These are phyloP conservation scores for Porites rus DNA, from an alignment of 92 coral and sea anemone species.

Conservation along the genomic window DNA sequence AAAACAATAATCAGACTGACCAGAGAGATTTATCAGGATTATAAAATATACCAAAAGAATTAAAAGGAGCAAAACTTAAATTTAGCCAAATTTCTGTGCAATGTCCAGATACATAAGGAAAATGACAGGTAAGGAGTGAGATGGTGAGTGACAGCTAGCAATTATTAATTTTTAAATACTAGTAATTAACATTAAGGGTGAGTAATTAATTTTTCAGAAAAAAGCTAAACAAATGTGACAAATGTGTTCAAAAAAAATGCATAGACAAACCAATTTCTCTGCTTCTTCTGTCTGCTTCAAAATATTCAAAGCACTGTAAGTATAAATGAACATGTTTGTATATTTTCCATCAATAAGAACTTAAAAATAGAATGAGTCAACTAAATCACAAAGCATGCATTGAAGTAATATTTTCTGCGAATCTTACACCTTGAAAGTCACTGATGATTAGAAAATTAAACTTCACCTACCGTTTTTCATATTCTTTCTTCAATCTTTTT, in stretches of 20 bases:
- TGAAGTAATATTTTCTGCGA: neutral
- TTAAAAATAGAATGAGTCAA: neutral
- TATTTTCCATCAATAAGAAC: neutral
- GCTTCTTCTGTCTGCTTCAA: constrained; percentile 43
- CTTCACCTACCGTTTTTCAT: constrained; percentile 70
- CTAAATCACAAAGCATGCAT: neutral
- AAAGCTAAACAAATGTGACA: too few species aligned
- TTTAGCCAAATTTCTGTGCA: too few species aligned
- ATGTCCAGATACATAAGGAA: neutral
- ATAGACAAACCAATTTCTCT: constrained; percentile 60
- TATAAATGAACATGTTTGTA: neutral
- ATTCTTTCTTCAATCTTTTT: constrained; percentile 76
- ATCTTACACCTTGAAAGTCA: neutral
- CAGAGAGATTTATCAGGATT: too few species aligned
- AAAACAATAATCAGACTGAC: too few species aligned
- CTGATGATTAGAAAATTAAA: neutral
- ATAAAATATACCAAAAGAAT: too few species aligned
- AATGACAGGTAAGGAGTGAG: too few species aligned
- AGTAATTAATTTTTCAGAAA: neutral
- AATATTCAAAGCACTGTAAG: constrained; percentile 58
- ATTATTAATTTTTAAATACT: neutral
- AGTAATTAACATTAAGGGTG: too few species aligned
- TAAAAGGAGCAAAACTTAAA: too few species aligned
- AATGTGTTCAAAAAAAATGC: neutral
- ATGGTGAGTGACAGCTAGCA: too few species aligned